Conservation (phyloP, 2,888 invertebrate genomes). For the Phengaris arion region DNA sequence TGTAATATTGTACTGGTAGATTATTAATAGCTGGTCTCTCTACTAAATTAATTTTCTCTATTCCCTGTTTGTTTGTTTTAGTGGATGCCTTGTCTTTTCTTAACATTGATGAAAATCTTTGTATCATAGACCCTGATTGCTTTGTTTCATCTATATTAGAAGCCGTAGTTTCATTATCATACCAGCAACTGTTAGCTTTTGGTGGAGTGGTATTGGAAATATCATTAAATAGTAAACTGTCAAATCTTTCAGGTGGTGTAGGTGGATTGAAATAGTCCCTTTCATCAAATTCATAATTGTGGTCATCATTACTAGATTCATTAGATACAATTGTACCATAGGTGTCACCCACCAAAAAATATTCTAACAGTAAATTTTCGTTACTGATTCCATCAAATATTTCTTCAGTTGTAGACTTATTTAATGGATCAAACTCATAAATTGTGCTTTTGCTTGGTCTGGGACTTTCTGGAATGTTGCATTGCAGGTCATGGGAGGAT, state of each 20-base stretch:
- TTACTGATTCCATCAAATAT: slow-evolving; percentile 77
- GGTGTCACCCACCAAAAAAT: slow-evolving; percentile 84
- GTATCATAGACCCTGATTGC: slow-evolving; percentile 57
- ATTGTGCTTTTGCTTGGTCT: slow-evolving; percentile 81
- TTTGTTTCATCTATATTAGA: slow-evolving; percentile 49
- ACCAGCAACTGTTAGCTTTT: slow-evolving; percentile 69
- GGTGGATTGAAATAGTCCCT: slow-evolving; percentile 78
- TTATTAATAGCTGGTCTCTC: slow-evolving; percentile 75
- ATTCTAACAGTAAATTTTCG: slow-evolving; percentile 82
- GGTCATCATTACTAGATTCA: slow-evolving; percentile 59
- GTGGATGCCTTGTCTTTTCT: slow-evolving; percentile 75
- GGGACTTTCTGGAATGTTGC: slow-evolving; percentile 40
- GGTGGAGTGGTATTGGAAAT: slow-evolving; percentile 41
- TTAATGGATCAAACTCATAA: slow-evolving; percentile 85
- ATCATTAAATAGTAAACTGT: slow-evolving; percentile 78
- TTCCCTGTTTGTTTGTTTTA: slow-evolving; percentile 49
- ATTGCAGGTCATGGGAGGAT: slow-evolving; percentile 34
- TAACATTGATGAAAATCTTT: slow-evolving; percentile 64
- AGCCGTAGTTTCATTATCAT: slow-evolving; percentile 44
- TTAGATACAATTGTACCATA: slow-evolving; percentile 80
- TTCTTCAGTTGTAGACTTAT: slow-evolving; percentile 46
- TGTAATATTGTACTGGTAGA: slow-evolving; percentile 73
- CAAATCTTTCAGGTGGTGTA: slow-evolving; percentile 81
- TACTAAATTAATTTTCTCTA: slow-evolving; percentile 56
- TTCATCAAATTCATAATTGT: slow-evolving; percentile 57